Evolutionary conservation across 2,113 vertebrate species (phyloP).

Genomic region (Upupa epops): DNA sequence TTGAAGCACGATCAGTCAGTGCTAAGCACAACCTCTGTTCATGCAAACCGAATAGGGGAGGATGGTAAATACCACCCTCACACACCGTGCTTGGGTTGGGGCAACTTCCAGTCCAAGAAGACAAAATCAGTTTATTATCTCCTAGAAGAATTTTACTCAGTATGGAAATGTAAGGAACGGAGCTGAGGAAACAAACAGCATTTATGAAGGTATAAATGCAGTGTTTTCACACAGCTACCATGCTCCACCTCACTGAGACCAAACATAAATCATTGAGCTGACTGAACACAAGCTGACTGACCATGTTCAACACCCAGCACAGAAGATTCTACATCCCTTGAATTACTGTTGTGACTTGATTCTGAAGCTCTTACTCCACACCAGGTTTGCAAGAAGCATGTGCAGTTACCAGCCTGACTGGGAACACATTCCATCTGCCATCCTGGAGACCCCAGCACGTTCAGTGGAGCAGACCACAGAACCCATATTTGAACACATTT

Average conservation of each 20-base stretch:
- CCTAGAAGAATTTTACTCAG: background rate
- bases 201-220: background rate
- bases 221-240: background rate
- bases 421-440: slow-evolving; percentile 14
- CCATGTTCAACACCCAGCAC: background rate
- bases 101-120: background rate
- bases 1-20: background rate
- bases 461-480: background rate
- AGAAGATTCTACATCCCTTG: background rate
- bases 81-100: background rate
- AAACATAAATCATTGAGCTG: background rate
- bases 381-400: background rate
- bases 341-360: background rate
- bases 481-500: background rate
- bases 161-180: background rate
- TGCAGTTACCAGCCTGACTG: background rate
- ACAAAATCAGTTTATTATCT: background rate
- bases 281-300: background rate
- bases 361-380: slow-evolving; percentile 14
- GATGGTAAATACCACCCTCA: slow-evolving; percentile 41
- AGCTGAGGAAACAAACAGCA: background rate
- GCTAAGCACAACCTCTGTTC: background rate
- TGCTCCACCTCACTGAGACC: background rate
- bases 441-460: slow-evolving; percentile 3
- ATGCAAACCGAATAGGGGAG: background rate